Conservation (phyloP, 2,888 invertebrate genomes). For the Gerris lacustris region DNA sequence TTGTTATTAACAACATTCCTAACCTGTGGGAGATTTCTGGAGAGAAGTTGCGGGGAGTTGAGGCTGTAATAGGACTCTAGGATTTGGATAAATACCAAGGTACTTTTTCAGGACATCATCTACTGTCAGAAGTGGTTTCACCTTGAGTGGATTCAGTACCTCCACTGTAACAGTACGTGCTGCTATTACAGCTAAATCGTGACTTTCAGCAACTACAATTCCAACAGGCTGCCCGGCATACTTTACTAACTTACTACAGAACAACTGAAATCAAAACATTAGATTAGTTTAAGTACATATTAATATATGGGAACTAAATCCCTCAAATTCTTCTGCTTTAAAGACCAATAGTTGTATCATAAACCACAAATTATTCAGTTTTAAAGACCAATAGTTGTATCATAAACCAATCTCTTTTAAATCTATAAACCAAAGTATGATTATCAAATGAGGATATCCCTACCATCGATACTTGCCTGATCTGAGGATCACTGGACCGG, state of each 20-base stretch:
- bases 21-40: too few relatives aligned
- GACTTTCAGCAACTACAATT: constrained; percentile 53
- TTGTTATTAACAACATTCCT: too few relatives aligned
- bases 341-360: too few relatives aligned
- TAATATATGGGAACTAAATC: background rate
- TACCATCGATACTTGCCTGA: too few relatives aligned
- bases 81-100: background rate
- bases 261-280: constrained; percentile 24
- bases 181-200: constrained; percentile 47
- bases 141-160: constrained; percentile 25
- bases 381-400: too few relatives aligned
- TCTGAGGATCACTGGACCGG: too few relatives aligned
- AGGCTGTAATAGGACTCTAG: background rate
- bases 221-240: constrained; percentile 65
- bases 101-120: constrained; percentile 22
- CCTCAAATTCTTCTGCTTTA: too few relatives aligned
- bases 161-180: constrained; percentile 43
- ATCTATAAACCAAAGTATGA: too few relatives aligned
- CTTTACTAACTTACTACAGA: constrained; percentile 36
- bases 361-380: too few relatives aligned
- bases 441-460: too few relatives aligned
- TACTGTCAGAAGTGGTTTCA: constrained; percentile 28
- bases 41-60: too few relatives aligned
- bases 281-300: background rate
- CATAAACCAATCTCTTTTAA: too few relatives aligned